Evolutionary conservation across 2,113 vertebrate genomes (phyloP).

Genomic region (Melanerpes aurifrons): DNA sequence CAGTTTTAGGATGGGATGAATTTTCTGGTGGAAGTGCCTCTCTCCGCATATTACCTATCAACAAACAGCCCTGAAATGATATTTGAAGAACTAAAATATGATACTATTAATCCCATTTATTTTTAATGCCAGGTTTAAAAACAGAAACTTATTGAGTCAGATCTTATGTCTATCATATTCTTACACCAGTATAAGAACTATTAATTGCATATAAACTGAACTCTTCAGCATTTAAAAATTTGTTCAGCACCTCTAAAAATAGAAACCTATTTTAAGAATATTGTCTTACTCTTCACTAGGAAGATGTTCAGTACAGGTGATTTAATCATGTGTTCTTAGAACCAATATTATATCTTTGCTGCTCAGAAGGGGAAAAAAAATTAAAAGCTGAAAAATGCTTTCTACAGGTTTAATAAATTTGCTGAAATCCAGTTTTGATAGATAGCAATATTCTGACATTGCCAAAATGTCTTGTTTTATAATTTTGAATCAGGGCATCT

Average conservation of each 20-base stretch:
- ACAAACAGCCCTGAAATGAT: neutral
- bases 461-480: constrained; percentile 21
- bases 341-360: neutral
- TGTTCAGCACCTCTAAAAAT: neutral
- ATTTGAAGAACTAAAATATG: neutral
- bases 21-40: neutral
- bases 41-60: neutral
- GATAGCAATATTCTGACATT: neutral
- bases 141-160: neutral
- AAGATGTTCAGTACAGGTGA: neutral
- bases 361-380: neutral
- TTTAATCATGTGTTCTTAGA: neutral
- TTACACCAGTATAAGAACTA: neutral
- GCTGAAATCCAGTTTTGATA: constrained; percentile 32
- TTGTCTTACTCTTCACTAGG: neutral
- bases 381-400: constrained; percentile 22
- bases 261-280: neutral
- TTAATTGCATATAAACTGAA: neutral
- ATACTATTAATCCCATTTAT: neutral
- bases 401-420: neutral
- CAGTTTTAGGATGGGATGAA: neutral
- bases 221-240: neutral
- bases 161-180: neutral
- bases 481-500: neutral
- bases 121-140: neutral